Conservation (phyloP, 2,888 invertebrate genomes). For the Muschampia staudingeri region DNA sequence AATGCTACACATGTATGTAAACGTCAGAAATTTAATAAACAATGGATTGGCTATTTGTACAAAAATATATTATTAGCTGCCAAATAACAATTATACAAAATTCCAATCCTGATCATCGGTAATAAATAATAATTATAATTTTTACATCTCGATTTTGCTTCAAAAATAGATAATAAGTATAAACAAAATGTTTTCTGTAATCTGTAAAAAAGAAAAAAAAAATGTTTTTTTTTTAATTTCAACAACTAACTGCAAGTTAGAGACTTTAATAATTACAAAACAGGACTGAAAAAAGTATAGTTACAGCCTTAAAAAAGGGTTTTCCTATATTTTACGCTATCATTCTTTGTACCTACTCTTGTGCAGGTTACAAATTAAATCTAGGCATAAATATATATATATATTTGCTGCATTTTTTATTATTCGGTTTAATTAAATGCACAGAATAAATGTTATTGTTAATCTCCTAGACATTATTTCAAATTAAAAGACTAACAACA, state of each 20-base stretch:
- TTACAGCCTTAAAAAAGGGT: neutral
- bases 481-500: neutral
- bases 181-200: conserved; percentile 13
- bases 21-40: conserved; percentile 44
- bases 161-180: neutral
- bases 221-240: neutral
- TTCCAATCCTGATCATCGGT: conserved; percentile 40
- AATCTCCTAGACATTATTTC: conserved; percentile 5
- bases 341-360: conserved; percentile 16
- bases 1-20: conserved; percentile 46
- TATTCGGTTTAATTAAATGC: conserved; percentile 29
- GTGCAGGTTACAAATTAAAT: conserved; percentile 45
- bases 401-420: neutral
- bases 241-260: too few species aligned
- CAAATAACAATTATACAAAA: conserved; percentile 52
- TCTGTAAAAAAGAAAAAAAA: neutral
- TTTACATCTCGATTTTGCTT: conserved; percentile 35
- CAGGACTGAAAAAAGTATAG: neutral
- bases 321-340: conserved; percentile 8
- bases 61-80: conserved; percentile 53
- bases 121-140: conserved; percentile 45
- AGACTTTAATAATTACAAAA: neutral
- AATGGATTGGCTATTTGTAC: conserved; percentile 50
- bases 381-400: neutral
- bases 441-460: conserved; percentile 10